Percentiles rank a stretch among this genome's conserved stretches.
Evolutionary conservation across 2,888 invertebrate genomes (phyloP).

Genomic region (Ditula angustiorana): DNA sequence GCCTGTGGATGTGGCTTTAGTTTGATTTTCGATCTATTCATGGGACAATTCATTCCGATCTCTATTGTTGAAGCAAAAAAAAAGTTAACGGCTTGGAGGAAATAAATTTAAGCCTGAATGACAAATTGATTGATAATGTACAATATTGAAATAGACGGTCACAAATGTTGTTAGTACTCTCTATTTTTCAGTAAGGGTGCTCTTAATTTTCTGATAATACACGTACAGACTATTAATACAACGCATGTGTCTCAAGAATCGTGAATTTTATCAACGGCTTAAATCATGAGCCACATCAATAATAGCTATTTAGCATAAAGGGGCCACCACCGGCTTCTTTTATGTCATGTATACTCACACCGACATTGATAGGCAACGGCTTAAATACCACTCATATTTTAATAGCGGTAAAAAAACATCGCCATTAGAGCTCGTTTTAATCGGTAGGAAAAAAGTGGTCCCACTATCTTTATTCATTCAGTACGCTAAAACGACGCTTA

Average conservation of each 20-base stretch:
- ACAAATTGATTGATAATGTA: conserved; percentile 32
- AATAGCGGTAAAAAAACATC: conserved; percentile 61
- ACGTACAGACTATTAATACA: too few species aligned
- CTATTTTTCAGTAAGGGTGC: neutral
- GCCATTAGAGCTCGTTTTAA: conserved; percentile 60
- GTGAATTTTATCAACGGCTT: neutral
- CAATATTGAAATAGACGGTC: conserved; percentile 14
- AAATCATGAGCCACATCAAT: conserved; percentile 32
- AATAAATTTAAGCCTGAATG: conserved; percentile 32
- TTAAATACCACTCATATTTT: conserved; percentile 65
- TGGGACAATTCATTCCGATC: conserved; percentile 29
- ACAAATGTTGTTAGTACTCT: neutral
- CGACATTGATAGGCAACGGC: conserved; percentile 49
- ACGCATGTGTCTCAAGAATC: neutral
- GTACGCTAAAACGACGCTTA: conserved; percentile 55
- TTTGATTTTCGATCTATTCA: conserved; percentile 48
- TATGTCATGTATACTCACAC: conserved; percentile 53
- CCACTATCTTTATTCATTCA: conserved; percentile 58
- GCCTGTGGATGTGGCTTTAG: conserved; percentile 60
- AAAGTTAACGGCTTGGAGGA: conserved; percentile 24
- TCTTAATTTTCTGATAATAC: neutral
- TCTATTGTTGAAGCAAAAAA: conserved; percentile 31
- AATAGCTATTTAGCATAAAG: conserved; percentile 28
- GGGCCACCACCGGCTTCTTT: conserved; percentile 54
- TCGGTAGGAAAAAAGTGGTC: conserved; percentile 52